Conservation (phyloP, 2,113 vertebrate species). For the Actenoides hombroni region DNA sequence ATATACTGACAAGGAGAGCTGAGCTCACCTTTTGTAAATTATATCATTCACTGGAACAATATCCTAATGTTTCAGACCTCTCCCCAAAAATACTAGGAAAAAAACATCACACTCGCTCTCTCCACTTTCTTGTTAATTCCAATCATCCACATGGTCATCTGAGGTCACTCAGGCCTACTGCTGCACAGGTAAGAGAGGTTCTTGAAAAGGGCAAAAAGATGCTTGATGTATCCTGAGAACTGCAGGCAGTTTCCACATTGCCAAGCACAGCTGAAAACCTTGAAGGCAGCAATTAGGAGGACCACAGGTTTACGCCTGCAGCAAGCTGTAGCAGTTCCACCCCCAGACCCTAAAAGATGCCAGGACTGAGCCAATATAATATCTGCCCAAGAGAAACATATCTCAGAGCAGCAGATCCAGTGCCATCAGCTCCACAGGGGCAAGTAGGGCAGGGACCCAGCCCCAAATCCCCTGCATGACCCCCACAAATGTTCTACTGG, state of each 20-base stretch:
- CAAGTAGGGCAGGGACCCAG: background rate
- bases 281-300: background rate
- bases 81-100: background rate
- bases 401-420: background rate
- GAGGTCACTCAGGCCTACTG: background rate
- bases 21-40: background rate
- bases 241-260: background rate
- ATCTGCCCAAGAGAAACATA: background rate
- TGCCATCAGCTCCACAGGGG: background rate
- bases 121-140: background rate
- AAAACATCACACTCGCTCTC: background rate
- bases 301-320: background rate
- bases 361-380: background rate
- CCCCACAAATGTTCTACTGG: background rate
- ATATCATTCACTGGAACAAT: background rate
- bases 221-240: background rate
- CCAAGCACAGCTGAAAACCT: background rate
- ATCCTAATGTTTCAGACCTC: background rate
- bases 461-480: background rate
- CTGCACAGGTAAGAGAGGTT: background rate
- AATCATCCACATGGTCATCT: background rate
- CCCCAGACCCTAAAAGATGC: background rate
- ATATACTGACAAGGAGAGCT: fast-evolving
- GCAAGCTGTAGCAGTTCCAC: background rate
- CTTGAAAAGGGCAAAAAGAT: background rate